Evolutionary conservation across 2,113 vertebrate genomes (phyloP).

Genomic region (Chlorocebus sabaeus): DNA sequence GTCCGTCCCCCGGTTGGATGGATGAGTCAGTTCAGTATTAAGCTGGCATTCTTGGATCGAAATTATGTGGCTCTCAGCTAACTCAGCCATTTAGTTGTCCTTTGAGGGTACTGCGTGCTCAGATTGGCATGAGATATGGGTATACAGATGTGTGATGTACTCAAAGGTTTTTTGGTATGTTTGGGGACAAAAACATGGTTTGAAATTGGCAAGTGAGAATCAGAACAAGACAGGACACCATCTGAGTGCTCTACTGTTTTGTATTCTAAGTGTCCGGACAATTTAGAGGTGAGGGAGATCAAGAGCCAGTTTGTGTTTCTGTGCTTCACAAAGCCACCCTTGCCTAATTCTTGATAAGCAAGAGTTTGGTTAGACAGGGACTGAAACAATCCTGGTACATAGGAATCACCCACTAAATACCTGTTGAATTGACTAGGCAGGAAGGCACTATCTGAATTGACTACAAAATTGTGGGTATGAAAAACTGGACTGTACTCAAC

Average conservation of each 20-base stretch:
- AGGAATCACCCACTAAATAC: background rate
- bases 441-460: background rate
- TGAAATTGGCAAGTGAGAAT: background rate
- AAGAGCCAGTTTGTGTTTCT: background rate
- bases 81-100: slow-evolving; percentile 2
- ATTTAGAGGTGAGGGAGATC: background rate
- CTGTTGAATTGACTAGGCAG: background rate
- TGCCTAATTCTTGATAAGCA: background rate
- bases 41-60: background rate
- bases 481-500: background rate
- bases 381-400: background rate
- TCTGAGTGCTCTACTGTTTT: background rate
- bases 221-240: background rate
- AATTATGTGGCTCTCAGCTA: background rate
- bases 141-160: background rate
- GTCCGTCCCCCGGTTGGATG: background rate
- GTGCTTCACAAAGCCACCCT: background rate
- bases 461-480: background rate
- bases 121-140: background rate
- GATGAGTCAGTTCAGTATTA: background rate
- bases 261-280: background rate
- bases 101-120: background rate
- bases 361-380: background rate
- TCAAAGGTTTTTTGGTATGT: background rate
- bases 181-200: slow-evolving; percentile 18